Conservation (phyloP, 2,888 invertebrate species). For the Drosophila lacicola region DNA sequence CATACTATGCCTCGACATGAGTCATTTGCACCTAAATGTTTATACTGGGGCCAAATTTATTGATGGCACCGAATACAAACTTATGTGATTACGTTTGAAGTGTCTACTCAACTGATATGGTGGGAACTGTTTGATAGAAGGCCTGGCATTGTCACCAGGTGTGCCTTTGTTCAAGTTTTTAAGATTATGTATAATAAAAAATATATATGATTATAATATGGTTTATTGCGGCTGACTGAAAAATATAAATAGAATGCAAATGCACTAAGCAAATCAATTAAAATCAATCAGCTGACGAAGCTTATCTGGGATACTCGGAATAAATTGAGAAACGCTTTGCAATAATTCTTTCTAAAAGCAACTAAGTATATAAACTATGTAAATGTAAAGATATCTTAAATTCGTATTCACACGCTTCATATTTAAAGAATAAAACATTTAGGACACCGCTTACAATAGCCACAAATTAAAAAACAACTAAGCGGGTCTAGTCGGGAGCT, state of each 20-base stretch:
- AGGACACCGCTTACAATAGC: no score
- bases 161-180: constrained; percentile 4
- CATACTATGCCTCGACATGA: constrained; percentile 18
- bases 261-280: not conserved
- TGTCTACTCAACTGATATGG: constrained; percentile 32
- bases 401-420: no score
- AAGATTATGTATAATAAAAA: constrained; percentile 3
- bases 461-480: no score
- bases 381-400: no score
- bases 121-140: constrained; percentile 33
- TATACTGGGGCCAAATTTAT: constrained; percentile 15
- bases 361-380: no score
- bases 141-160: constrained; percentile 9
- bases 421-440: no score
- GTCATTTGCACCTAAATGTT: constrained; percentile 57
- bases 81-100: constrained; percentile 24
- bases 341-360: no score
- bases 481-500: no score
- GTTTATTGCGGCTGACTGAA: not conserved
- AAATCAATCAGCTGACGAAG: not conserved
- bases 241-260: not conserved
- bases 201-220: constrained; percentile 1
- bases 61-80: not conserved
- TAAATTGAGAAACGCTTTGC: no score
- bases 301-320: no score